phyloP scores from a whole-genome alignment of 2,888 invertebrate species.

The Nymphalis c-album region DNA sequence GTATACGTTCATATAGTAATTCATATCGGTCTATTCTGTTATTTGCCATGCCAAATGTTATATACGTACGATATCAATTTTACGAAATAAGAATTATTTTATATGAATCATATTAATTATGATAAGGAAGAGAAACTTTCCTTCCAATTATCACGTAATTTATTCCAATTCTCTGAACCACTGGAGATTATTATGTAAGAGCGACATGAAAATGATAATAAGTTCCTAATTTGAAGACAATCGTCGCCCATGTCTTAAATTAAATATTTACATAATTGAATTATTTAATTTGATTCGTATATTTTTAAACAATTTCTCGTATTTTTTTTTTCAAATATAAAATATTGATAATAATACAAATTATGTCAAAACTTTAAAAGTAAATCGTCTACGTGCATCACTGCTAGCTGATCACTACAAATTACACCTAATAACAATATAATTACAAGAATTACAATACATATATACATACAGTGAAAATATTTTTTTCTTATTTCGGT shows the following conservation, averaged over 20 bases:
- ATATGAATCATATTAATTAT: neutral
- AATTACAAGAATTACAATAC: no score
- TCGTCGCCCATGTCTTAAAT: slow-evolving; percentile 26
- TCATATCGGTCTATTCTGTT: no score
- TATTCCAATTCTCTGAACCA: slow-evolving; percentile 29
- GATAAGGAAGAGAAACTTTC: slow-evolving; percentile 3
- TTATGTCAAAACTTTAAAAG: no score
- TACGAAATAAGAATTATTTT: neutral
- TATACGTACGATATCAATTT: neutral
- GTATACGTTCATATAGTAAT: neutral
- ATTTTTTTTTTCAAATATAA: no score
- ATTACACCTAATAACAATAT: no score
- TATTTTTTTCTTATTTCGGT: no score
- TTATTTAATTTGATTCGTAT: neutral
- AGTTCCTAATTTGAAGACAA: slow-evolving; percentile 30
- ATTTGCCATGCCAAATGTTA: neutral
- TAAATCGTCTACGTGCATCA: no score
- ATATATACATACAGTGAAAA: no score
- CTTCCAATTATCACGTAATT: slow-evolving; percentile 20
- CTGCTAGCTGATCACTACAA: no score
- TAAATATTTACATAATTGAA: slow-evolving; percentile 17
- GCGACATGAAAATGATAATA: slow-evolving; percentile 29
- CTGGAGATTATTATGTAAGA: slow-evolving; percentile 25
- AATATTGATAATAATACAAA: no score
- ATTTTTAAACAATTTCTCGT: no score